These are phyloP conservation scores for Uropetala carovei DNA, from an alignment of 2,888 invertebrate genomes.

Conservation along the genomic window DNA sequence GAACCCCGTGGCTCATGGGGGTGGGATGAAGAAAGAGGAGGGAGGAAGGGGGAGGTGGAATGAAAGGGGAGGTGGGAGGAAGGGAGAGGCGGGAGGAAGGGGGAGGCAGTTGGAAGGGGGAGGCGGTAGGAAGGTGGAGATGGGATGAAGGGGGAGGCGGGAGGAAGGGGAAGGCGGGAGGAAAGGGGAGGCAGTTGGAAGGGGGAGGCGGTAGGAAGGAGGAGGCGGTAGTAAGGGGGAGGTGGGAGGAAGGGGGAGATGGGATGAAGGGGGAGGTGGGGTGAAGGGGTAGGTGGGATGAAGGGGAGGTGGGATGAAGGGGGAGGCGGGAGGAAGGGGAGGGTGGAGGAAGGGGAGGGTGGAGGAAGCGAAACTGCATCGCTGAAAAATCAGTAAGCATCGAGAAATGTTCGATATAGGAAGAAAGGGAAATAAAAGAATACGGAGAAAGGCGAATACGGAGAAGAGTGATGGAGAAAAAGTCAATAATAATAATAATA, in stretches of 20 bases:
- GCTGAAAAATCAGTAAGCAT: neutral
- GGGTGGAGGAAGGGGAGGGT: neutral
- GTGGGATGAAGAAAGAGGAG: neutral
- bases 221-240: no score
- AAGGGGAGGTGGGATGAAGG: neutral
- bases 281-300: neutral
- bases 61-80: neutral
- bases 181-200: neutral
- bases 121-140: neutral
- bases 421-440: neutral
- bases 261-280: neutral
- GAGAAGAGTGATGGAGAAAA: neutral
- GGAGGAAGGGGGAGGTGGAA: neutral
- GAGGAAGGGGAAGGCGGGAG: neutral
- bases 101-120: neutral
- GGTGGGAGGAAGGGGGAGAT: neutral
- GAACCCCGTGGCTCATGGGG: no score
- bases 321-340: neutral
- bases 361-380: neutral
- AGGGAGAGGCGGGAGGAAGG: neutral
- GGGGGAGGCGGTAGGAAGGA: neutral
- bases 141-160: neutral
- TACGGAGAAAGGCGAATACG: neutral
- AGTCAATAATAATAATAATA: no score
- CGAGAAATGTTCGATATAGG: neutral